Conservation (phyloP, 1,140 invertebrate species). For the Camponotus pennsylvanicus region DNA sequence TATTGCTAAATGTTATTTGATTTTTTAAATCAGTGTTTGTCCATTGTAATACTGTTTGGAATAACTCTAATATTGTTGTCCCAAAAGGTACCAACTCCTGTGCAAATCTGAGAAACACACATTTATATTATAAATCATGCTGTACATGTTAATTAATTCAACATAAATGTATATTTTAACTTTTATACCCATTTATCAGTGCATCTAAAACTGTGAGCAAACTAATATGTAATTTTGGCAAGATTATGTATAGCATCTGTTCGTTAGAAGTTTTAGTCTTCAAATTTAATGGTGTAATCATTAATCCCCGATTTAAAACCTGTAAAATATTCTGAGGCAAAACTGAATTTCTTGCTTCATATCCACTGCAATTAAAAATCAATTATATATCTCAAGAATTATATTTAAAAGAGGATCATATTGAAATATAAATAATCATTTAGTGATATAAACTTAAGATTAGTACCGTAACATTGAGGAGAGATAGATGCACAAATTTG, state of each 20-base stretch:
- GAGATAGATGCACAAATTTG: constrained; percentile 79
- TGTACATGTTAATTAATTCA: not conserved
- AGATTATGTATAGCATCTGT: constrained; percentile 75
- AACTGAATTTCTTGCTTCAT: constrained; percentile 74
- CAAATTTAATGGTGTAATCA: constrained; percentile 74
- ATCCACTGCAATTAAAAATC: constrained; percentile 70
- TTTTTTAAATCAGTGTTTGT: constrained; percentile 50
- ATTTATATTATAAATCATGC: not conserved
- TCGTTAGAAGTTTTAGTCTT: constrained; percentile 67
- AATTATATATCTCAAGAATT: constrained; percentile 5
- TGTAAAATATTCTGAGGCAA: constrained; percentile 75
- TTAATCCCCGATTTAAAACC: constrained; percentile 77
- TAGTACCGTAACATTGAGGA: constrained; percentile 78
- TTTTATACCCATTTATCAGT: constrained; percentile 77
- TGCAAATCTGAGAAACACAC: constrained; percentile 62
- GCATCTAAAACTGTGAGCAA: constrained; percentile 77
- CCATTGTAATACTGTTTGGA: constrained; percentile 67
- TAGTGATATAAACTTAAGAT: constrained; percentile 38
- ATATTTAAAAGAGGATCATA: not conserved
- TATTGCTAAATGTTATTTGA: constrained; percentile 60
- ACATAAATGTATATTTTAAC: not conserved
- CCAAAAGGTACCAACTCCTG: constrained; percentile 72
- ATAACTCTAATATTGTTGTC: constrained; percentile 65
- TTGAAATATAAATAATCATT: constrained; percentile 13
- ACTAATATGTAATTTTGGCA: constrained; percentile 77